A percentile compares a stretch with the other conserved stretches of the same genome.
Evolutionary conservation across 2,113 vertebrate species (phyloP).

Genomic region (Antechinus stuartii): DNA sequence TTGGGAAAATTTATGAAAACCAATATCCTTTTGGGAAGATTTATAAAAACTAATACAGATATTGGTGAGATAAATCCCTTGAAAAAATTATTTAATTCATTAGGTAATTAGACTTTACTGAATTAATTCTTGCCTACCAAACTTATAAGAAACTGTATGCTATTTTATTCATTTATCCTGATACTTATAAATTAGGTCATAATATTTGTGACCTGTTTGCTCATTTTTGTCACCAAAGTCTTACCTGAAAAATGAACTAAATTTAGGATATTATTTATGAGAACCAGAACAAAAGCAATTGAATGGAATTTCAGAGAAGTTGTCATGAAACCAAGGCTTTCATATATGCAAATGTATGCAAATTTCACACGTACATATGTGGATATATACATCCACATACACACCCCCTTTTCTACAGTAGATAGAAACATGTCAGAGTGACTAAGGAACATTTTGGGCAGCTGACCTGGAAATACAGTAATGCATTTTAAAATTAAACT

Average conservation of each 20-base stretch:
- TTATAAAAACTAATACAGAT: background rate
- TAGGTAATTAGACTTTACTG: background rate
- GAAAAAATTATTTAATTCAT: background rate
- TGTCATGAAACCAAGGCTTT: background rate
- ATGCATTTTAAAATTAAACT: background rate
- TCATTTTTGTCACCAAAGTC: conserved; percentile 13
- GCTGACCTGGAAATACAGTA: background rate
- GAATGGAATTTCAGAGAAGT: conserved; percentile 21
- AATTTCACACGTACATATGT: too few relatives aligned
- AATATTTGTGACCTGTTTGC: background rate
- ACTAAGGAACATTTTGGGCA: background rate
- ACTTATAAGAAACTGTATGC: background rate
- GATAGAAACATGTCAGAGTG: background rate
- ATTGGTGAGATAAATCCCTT: background rate
- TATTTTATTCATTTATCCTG: conserved; percentile 24
- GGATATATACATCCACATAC: background rate
- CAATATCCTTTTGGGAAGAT: background rate
- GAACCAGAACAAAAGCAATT: conserved; percentile 6
- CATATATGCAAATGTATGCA: background rate
- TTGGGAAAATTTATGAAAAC: background rate
- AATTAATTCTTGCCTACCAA: conserved; percentile 31
- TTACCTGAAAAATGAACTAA: conserved; percentile 19
- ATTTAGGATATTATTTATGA: conserved; percentile 18
- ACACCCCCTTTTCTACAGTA: background rate
- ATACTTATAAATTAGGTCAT: background rate